Base-by-base conservation (phyloP, 2,888 invertebrate genomes). In the Meiosimyza decipiens region DNA sequence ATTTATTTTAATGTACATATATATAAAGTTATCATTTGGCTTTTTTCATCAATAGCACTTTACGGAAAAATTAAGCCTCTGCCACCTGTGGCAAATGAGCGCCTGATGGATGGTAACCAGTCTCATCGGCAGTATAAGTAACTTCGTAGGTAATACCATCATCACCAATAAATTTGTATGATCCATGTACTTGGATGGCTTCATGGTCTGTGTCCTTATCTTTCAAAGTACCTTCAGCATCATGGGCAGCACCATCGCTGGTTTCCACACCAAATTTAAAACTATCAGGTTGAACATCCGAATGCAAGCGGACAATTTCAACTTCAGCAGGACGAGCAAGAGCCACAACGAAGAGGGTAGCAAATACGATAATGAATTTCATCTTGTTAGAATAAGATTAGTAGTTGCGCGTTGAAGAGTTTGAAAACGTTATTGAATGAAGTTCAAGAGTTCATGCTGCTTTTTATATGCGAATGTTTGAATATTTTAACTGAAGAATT, bases 91-190 rank as follows among this genome's bases (percentile, higher is more conserved):
- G 87, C 65, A 88, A 78, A 82, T 88, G 88, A 12, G 84, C 87
- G 47, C 87, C 88, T 80, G 82, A 77, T 49, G 87, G 87, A 79
- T 87, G 87, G 78, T 78, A 81, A 74, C 82, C 81, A 51, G 80
- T 80, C 71, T 81, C 80, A 75, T 82, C 79, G 57, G 82, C 82
- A 55, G 77, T 51, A 52, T 81, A 83, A 51, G 55, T 89, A 73
- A 92, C 90, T 4, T 88, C 88, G 82, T 91, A 91, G 0, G 84
- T 85, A 18, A 88, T 87, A 9, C 90, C 89, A 77, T 90, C 90
- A 49, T 88, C 88, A n/a, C 87, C 90, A 0, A 89, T 85, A 88
- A 88, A 89, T 11, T 85, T 82, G 83, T 87, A 89, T 11, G 86
- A 85, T 54, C 90, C 90, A 60, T 79, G 83, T 22, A 89, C 87